Percentiles rank a stretch among this genome's conserved stretches.
Evolutionary conservation across 2,797 vertebrate species (phyloP).

Genomic region (Mallotus villosus): DNA sequence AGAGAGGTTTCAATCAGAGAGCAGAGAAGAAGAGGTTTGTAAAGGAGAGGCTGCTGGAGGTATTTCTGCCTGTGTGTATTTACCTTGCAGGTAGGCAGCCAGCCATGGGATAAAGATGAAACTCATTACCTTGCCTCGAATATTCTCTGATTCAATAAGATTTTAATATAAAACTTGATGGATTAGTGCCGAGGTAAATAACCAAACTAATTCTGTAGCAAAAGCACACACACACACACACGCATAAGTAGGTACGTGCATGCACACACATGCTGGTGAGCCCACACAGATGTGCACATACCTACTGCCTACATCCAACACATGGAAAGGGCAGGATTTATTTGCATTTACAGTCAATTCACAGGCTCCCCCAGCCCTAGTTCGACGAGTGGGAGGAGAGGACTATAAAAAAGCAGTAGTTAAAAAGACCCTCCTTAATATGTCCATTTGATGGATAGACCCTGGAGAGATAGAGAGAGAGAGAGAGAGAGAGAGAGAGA

Average conservation of each 20-base stretch:
- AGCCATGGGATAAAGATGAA: conserved; percentile 49
- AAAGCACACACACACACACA: conserved; percentile 32
- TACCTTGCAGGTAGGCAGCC: conserved; percentile 23
- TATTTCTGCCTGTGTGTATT: conserved; percentile 10
- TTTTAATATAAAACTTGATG: conserved; percentile 57
- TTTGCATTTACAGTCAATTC: conserved; percentile 61
- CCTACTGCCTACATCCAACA: conserved; percentile 47
- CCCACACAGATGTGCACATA: not conserved
- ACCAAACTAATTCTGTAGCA: conserved; percentile 42
- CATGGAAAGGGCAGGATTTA: conserved; percentile 33
- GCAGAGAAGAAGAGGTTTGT: not conserved
- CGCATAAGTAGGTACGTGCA: conserved; percentile 23
- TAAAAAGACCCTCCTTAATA: conserved; percentile 49
- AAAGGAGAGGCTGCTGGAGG: not conserved
- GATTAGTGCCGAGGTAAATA: conserved; percentile 54
- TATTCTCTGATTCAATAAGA: conserved; percentile 63
- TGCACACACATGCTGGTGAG: not conserved
- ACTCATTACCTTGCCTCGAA: conserved; percentile 66
- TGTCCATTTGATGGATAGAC: conserved; percentile 15
- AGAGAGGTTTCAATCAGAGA: not conserved
- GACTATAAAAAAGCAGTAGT: conserved; percentile 49
- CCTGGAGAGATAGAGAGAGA: conserved; percentile 9
- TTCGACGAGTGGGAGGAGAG: conserved; percentile 36
- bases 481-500: conserved; percentile 5
- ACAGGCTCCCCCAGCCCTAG: conserved; percentile 22